Evolutionary conservation across 2,113 vertebrate genomes (phyloP), one percentile per base, ranked within the genome.

Genomic region (Columba janthina): DNA sequence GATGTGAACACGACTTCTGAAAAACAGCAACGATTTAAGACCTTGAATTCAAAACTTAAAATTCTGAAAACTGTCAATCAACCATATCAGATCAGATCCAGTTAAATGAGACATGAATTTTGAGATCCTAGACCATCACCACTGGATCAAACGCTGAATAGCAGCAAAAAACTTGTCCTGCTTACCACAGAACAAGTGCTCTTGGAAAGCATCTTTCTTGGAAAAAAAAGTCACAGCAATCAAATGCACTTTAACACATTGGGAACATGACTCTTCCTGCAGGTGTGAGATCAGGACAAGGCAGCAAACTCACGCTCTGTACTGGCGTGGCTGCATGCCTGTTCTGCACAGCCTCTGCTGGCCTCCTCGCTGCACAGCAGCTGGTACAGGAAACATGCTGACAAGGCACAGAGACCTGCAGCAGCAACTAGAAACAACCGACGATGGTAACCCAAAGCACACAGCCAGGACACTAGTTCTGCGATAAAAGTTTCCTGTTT

Each of bases 401-500:
- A 93, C 91, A 61, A 16, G 69, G 91, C 9, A 3, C 69, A 31
- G 71, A 56, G 82, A 56, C 38, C 95, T 77, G 82, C 88, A 83
- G 91, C 95, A 84, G 53, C 34, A 75, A 84, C 73, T 94, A 91
- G 57, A 89, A 92, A 90, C 56, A 79, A 69, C 26, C 2, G 10
- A 56, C 0, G 0, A 54, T 0, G 0, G 88, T 42, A 86, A 73
- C 67, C 51, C 48, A 61, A 80, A 78, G 93, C 83, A 92, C 48
- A 8, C 24, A 26, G 89, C 83, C 94, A 89, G 91, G 44, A 81
- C 34, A 28, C 34, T 38, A 40, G 71, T 80, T 75, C 80, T 31
- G 48, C 1, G 7, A 94, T 93, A 74, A 93, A 95, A 95, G 80
- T 64, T 78, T 95, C 86, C 79, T 34, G 12, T 57, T 73, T 53